Evolutionary conservation across 2,113 vertebrate species (phyloP).

Genomic region (Zosterops lateralis): DNA sequence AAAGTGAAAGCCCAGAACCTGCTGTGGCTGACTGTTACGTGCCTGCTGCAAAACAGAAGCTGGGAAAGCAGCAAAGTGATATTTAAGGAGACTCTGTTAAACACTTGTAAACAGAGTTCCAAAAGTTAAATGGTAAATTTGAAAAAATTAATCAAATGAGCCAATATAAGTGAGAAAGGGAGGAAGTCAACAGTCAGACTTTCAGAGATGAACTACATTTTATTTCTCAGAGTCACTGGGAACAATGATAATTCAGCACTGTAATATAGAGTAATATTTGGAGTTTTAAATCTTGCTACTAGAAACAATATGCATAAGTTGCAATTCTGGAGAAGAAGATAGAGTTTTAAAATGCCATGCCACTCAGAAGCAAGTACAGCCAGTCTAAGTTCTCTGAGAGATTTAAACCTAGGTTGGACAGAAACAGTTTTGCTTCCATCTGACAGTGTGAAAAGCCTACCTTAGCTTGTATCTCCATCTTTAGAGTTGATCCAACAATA

Average conservation of each 20-base stretch:
- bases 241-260: not conserved
- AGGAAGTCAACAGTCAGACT: not conserved
- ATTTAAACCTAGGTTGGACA: not conserved
- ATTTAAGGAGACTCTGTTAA: not conserved
- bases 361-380: not conserved
- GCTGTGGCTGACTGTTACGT: not conserved
- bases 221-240: not conserved
- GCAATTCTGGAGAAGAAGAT: not conserved
- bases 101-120: not conserved
- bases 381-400: not conserved
- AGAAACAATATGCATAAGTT: not conserved
- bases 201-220: not conserved
- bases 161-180: not conserved
- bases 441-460: conserved; percentile 55
- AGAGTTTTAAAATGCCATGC: not conserved
- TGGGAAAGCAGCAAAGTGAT: not conserved
- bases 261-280: not conserved
- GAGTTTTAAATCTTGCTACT: not conserved
- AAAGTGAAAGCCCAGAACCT: not conserved
- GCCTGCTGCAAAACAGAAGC: not conserved
- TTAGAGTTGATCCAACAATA: conserved; percentile 85
- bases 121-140: not conserved
- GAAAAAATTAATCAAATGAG: not conserved
- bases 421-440: not conserved
- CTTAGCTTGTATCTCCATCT: conserved; percentile 96